Conservation (phyloP, 1,140 invertebrate genomes). For the Papilio glaucus region DNA sequence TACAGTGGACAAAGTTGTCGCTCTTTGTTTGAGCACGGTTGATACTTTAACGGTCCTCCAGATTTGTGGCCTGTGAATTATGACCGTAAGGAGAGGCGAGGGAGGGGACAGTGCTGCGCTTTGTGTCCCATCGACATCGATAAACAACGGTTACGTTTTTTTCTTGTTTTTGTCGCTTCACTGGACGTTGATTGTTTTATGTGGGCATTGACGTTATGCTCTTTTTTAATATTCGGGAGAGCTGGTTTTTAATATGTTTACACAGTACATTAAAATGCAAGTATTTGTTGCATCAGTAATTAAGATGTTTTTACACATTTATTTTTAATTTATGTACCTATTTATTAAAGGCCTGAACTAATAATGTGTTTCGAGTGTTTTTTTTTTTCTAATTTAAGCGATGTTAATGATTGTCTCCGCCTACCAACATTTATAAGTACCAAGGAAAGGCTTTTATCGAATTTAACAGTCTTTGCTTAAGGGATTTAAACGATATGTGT, state of each 20-base stretch:
- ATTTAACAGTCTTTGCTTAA: too few relatives aligned
- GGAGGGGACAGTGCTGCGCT: conserved; percentile 47
- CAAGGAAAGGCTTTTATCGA: too few relatives aligned
- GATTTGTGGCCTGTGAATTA: conserved; percentile 77
- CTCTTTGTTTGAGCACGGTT: conserved; percentile 61
- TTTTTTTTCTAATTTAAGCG: too few relatives aligned
- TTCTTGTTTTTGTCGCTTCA: conserved; percentile 16
- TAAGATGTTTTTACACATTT: background rate
- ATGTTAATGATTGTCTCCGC: too few relatives aligned
- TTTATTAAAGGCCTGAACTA: too few relatives aligned
- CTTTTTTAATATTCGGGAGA: background rate
- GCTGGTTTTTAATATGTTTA: background rate
- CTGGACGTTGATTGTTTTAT: conserved; percentile 26
- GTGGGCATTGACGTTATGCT: conserved; percentile 5
- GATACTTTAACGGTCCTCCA: conserved; percentile 65
- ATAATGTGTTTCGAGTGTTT: too few relatives aligned
- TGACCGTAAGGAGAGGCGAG: conserved; percentile 38
- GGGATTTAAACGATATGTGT: too few relatives aligned
- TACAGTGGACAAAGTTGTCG: conserved; percentile 53
- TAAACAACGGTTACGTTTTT: conserved; percentile 39
- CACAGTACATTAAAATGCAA: background rate
- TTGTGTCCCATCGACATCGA: conserved; percentile 53
- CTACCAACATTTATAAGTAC: too few relatives aligned
- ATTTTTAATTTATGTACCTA: too few relatives aligned
- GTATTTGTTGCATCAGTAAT: background rate